phyloP scores from a whole-genome alignment of 2,113 vertebrate species.

The Eretmochelys imbricata region DNA sequence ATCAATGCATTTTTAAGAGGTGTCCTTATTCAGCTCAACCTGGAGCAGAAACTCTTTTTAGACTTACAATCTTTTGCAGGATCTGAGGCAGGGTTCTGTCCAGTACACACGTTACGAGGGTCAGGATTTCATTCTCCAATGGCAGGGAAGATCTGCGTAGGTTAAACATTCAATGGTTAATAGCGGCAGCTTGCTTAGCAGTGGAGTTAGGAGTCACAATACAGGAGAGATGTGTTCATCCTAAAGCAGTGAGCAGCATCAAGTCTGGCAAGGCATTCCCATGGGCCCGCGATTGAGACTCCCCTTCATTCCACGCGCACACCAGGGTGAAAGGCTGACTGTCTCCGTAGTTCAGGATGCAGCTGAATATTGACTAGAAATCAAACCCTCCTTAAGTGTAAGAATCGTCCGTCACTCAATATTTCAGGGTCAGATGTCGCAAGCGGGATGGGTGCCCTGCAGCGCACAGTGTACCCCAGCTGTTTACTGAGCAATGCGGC shows the following conservation, averaged over 20 bases:
- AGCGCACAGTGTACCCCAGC: too few species aligned
- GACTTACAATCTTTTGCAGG: conserved; percentile 39
- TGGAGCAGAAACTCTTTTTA: background rate
- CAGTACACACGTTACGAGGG: background rate
- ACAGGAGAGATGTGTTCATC: background rate
- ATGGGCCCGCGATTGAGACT: background rate
- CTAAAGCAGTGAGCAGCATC: background rate
- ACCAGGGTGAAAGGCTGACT: background rate
- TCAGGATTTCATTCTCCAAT: background rate
- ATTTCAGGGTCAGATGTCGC: too few species aligned
- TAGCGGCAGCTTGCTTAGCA: background rate
- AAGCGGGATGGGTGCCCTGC: too few species aligned
- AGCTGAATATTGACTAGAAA: background rate
- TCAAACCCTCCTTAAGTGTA: background rate
- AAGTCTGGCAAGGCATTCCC: background rate
- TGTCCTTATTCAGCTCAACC: too few species aligned
- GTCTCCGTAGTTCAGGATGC: background rate
- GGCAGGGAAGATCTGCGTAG: background rate
- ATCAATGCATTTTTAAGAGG: background rate
- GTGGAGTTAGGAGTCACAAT: background rate
- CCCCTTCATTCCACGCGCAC: background rate
- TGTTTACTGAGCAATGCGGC: background rate
- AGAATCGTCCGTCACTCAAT: background rate
- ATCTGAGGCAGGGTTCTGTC: conserved; percentile 6
- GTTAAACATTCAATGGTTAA: background rate